Base-by-base conservation (phyloP, 2,888 invertebrate genomes). In the Aphrophora alni region DNA sequence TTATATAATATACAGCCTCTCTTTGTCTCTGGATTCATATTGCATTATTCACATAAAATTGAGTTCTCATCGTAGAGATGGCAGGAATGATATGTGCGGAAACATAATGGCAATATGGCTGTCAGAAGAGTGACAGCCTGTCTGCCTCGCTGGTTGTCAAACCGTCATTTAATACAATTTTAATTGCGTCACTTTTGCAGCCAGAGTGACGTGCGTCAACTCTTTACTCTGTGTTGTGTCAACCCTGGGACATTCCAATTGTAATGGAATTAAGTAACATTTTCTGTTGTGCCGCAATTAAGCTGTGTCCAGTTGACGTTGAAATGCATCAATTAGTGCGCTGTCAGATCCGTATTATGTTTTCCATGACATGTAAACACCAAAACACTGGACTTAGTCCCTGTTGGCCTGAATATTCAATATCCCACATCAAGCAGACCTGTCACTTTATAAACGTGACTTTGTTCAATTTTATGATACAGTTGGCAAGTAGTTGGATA, bases 101-200 rank as follows among this genome's bases (percentile, higher is more conserved):
- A 59, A 59, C 59, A 59, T 59, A 59, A 59, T 59, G 59, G 59
- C 59, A 59, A 59, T 59, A 59, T 59, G 59, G 59, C 59, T 59
- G 59, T 59, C 59, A 59, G 14, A 14, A 59, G 59, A 21, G 21
- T 59, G 59, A 59, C 59, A 59, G 59, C 21, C 21, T 59, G 59
- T 59, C 59, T 59, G 59, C 59, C 59, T 59, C n/a, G 59, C 21
- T 59, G 59, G 21, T 59, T 59, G 59, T 59, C 59, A 59, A 59
- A 59, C 59, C 59, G 59, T 59, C 59, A 59, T 59, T 59, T 59
- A 59, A 59, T 59, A 59, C 59, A 59, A 59, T 21, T 59, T 59
- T 59, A 59, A 59, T 59, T 59, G 59, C 59, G 59, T 59, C 59
- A 59, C 59, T 59, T 59, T 59, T 59, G 59, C 59, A 59, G 59